phyloP scores from a whole-genome alignment of 2,113 vertebrate species.

The Gymnarchus niloticus region DNA sequence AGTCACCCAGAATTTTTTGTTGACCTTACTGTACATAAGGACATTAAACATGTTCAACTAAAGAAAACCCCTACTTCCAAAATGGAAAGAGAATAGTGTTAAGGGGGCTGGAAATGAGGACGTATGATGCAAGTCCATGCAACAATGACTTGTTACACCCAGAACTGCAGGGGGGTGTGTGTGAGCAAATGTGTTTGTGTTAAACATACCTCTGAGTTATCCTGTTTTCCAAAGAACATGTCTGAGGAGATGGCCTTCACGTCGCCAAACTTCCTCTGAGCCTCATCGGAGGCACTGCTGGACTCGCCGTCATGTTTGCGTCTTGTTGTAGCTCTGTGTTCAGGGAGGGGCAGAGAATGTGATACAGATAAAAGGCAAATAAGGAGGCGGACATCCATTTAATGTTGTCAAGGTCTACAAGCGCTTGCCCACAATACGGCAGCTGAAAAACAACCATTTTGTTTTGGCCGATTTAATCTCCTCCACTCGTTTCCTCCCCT shows the following conservation, averaged over 20 bases:
- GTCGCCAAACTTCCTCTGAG: constrained; percentile 84
- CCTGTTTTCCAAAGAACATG: constrained; percentile 92
- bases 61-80: background rate
- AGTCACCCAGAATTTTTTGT: too few relatives aligned
- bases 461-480: too few relatives aligned
- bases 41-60: background rate
- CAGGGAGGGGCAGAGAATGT: background rate
- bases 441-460: background rate
- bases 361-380: background rate
- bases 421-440: background rate
- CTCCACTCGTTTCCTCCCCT: too few relatives aligned
- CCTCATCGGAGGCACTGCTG: constrained; percentile 62
- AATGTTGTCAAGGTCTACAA: background rate
- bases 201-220: constrained; percentile 71
- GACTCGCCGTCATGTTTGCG: constrained; percentile 69
- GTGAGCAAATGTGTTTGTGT: background rate
- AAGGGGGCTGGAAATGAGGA: background rate
- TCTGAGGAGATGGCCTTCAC: constrained; percentile 92
- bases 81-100: background rate
- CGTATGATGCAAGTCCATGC: background rate
- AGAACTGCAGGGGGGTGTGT: background rate
- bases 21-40: too few relatives aligned
- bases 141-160: background rate
- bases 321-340: constrained; percentile 62
- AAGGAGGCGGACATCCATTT: background rate